Evolutionary conservation across 92 coral and sea anemone genomes (phyloP), one percentile per base, ranked within the genome.

Genomic region (Heteractis magnifica): DNA sequence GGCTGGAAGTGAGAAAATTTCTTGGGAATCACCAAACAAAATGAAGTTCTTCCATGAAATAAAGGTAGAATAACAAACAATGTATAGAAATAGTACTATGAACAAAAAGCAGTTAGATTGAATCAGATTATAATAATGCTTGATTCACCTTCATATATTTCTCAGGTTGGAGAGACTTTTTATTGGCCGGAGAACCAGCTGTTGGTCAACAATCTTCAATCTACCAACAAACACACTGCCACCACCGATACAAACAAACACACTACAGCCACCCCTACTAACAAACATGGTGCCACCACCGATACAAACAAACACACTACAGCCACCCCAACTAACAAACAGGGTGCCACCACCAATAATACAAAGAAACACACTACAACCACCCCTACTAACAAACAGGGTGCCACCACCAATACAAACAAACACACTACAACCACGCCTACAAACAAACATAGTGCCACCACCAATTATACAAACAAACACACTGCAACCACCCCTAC

Each of bases 141-240:
- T 65, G 8, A 65, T 65, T 65, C 13, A 8, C 44, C 13, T 20
- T 23, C 8, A 19, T 19, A 19, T 62, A 62, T 62, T 62, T 62
- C 23, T n/a, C 20, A 62, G 49, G 48, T 65, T 20, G 72, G 72
- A 19, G 48, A 65, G 12, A 20, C 2, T 19, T 65, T 65, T 23
- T 65, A 65, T 12, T 65, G 72, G 72, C 72, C 49, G n/a, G 72
- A 65, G 8, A 65, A 65, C 48, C 72, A 65, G 13, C 72, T 65
- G 72, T 2, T 62, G 70, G 7, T 0, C 6, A 62, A 62, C 7
- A 8, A 3, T 5, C 70, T 21, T 14, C 23, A 14, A 14, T 7
- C 23, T 6, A 12, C 70, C 6, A 62, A 4, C 70, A 62, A 62
- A 21, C 4, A 62, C 20, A 14, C 70, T n/a, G 18, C 23, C 5